Evolutionary conservation across 1,140 invertebrate genomes (phyloP), one percentile per base, ranked within the genome.

Genomic region (Halyomorpha halys): DNA sequence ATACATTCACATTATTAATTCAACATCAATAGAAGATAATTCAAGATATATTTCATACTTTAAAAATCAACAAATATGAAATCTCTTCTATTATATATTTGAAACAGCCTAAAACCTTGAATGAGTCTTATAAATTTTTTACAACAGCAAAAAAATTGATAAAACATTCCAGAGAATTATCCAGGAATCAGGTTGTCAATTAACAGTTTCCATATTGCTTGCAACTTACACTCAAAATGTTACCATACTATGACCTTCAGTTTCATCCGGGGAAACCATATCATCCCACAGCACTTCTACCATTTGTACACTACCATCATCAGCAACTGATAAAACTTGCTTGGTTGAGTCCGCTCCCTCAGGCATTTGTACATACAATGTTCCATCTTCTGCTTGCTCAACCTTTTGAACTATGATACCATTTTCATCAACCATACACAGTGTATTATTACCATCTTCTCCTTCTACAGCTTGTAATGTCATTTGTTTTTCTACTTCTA

Each of bases 301-400:
- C 71, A 72, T 72, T 64, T 72, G 70, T 18, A 72, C 70, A 53
- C 70, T 67, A 3, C 71, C 71, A 59, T 72, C 71, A 27, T 70
- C 71, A 9, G 67, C 65, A 4, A 72, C 70, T 3, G 69, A 68
- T 8, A 71, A 59, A 23, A 72, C 68, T 54, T 72, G 69, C 47
- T 70, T 70, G 0, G 67, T 63, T n/a, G 63, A 16, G 61, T 67
- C 67, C 19, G 64, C 25, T 11, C 66, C 65, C n/a, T 70, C 69
- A 51, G 70, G 65, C 44, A 71, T 67, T 61, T 71, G 70, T 13
- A 72, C 69, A 66, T 71, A 72, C 11, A 71, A 67, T 14, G 69
- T 70, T 51, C 70, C 69, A 63, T 71, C 68, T 60, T 72, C 69
- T 34, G 68, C 65, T 44, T 69, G 67, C 47, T 69, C 68, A n/a